Conservation (phyloP, 2,797 vertebrate species). For the Siniperca undulata region DNA sequence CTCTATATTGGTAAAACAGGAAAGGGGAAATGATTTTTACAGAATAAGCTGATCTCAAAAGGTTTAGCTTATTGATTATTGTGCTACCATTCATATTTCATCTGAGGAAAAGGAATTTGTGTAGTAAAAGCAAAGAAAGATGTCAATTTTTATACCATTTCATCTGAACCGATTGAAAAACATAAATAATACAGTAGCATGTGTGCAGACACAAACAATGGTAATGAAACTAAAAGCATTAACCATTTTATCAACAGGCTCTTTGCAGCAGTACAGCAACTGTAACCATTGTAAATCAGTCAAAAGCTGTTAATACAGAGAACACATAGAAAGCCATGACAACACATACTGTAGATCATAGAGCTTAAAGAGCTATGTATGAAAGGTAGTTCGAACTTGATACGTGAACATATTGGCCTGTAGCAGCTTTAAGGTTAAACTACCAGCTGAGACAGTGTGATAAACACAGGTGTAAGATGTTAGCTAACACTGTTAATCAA, state of each 20-base stretch:
- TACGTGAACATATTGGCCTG: constrained; percentile 10
- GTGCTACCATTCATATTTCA: constrained; percentile 62
- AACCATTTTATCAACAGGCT: constrained; percentile 56
- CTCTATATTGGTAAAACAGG: constrained; percentile 72
- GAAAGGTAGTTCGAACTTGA: constrained; percentile 11
- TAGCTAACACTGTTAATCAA: background rate
- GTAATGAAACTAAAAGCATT: constrained; percentile 67
- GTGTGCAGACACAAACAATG: constrained; percentile 31
- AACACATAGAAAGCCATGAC: background rate
- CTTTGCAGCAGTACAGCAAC: constrained; percentile 33
- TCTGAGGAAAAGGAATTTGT: constrained; percentile 46
- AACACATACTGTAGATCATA: background rate
- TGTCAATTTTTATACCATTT: constrained; percentile 51
- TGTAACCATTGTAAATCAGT: constrained; percentile 38
- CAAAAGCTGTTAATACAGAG: constrained; percentile 17
- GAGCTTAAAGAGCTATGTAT: constrained; percentile 14
- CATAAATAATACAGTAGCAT: constrained; percentile 45
- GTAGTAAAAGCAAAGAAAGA: constrained; percentile 44
- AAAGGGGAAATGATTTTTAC: constrained; percentile 71
- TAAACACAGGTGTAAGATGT: constrained; percentile 5
- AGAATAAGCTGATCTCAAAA: constrained; percentile 65
- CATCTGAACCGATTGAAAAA: constrained; percentile 31
- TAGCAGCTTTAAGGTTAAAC: constrained; percentile 17
- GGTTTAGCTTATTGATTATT: constrained; percentile 69
- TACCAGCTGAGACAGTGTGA: background rate